Percentiles rank a stretch among this genome's conserved stretches.
These are phyloP conservation scores for Alloscopus bannaensis DNA, from an alignment of 2,888 invertebrate genomes.

Conservation along the genomic window DNA sequence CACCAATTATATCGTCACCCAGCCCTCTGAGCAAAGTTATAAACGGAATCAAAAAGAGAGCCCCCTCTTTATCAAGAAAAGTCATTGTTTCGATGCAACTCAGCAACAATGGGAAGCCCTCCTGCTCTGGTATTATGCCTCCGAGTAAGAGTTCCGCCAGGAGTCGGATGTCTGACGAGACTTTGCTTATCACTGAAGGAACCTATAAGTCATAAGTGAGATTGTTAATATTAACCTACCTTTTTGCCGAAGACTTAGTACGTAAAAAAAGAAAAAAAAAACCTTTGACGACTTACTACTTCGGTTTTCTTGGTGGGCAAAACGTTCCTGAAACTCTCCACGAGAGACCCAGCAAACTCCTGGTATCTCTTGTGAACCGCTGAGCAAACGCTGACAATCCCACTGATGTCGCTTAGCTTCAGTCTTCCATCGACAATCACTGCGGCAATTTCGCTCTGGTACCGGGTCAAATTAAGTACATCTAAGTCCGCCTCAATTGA, in stretches of 20 bases:
- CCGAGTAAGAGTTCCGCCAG: constrained; percentile 93
- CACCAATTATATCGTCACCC: constrained; percentile 85
- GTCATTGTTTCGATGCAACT: constrained; percentile 90
- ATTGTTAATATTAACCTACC: too few relatives aligned
- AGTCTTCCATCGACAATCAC: constrained; percentile 77
- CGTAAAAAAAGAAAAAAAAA: not conserved
- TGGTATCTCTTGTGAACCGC: constrained; percentile 91
- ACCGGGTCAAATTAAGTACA: constrained; percentile 94
- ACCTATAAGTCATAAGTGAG: too few relatives aligned
- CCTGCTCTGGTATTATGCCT: constrained; percentile 88
- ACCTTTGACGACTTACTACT: constrained; percentile 74
- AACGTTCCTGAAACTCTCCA: constrained; percentile 86
- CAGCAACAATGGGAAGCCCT: constrained; percentile 91
- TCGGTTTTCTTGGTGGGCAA: constrained; percentile 85
- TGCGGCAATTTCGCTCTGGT: constrained; percentile 96
- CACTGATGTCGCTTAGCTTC: constrained; percentile 95
- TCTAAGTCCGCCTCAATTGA: constrained; percentile 89
- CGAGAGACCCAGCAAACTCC: constrained; percentile 90
- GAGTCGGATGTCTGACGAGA: constrained; percentile 94
- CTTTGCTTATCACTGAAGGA: constrained; percentile 88
- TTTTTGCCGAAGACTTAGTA: too few relatives aligned
- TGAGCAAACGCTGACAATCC: constrained; percentile 91
- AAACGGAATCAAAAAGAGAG: constrained; percentile 76
- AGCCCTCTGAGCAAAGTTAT: constrained; percentile 96
- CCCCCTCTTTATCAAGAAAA: constrained; percentile 91